A percentile compares a stretch with the other conserved stretches of the same genome.
These are phyloP conservation scores for Tangara arthus DNA, from an alignment of 2,797 vertebrate species.

Conservation along the genomic window DNA sequence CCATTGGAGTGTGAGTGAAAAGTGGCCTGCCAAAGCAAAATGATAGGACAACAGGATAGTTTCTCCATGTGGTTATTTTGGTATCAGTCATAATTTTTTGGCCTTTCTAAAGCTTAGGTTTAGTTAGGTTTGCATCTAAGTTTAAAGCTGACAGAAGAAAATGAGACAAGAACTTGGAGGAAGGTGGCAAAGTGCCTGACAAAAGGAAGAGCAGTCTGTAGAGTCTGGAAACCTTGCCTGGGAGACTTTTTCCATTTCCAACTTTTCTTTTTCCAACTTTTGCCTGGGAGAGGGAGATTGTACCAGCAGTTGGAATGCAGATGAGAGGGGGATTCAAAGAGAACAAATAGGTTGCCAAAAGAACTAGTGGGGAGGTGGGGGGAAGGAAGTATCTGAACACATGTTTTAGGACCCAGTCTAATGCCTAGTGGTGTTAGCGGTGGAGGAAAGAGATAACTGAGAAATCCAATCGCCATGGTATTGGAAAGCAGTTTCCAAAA, in stretches of 20 bases:
- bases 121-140: background rate
- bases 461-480: background rate
- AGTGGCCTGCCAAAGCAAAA: background rate
- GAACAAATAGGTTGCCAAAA: background rate
- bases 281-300: background rate
- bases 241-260: background rate
- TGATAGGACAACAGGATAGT: background rate
- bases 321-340: background rate
- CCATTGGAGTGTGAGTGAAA: background rate
- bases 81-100: background rate
- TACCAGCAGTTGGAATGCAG: background rate
- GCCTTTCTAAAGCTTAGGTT: background rate
- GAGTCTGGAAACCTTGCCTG: background rate
- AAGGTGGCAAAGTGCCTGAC: background rate
- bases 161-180: background rate
- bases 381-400: background rate
- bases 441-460: background rate
- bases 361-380: accelerated
- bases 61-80: background rate
- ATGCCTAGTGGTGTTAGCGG: background rate
- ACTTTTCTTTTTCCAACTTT: background rate
- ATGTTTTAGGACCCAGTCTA: background rate
- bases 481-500: background rate
- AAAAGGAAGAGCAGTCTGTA: background rate
- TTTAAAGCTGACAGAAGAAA: background rate